These are phyloP conservation scores for Hystrix cristata DNA, from an alignment of 2,113 vertebrate species.

Conservation along the genomic window DNA sequence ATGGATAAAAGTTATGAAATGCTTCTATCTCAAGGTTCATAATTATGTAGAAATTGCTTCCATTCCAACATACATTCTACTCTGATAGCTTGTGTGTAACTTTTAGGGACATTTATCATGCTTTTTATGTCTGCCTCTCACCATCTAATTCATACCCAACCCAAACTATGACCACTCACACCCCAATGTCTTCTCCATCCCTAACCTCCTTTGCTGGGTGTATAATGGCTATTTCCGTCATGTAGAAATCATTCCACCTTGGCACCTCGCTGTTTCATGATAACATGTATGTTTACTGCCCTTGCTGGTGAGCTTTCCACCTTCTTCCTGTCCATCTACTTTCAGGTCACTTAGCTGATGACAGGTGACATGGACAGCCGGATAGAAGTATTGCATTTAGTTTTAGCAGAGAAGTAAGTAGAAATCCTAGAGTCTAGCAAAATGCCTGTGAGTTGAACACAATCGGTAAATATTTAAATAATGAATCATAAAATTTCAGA, in stretches of 20 bases:
- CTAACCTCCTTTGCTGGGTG: background rate
- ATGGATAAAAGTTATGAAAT: background rate
- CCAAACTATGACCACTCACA: background rate
- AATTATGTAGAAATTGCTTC: conserved; percentile 34
- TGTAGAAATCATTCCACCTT: conserved; percentile 23
- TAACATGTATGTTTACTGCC: no score
- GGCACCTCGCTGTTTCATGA: background rate
- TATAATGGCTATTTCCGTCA: background rate
- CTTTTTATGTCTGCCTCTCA: background rate
- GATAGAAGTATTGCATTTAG: background rate
- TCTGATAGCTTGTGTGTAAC: conserved; percentile 5
- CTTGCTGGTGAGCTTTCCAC: background rate
- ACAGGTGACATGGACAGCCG: background rate
- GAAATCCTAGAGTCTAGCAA: background rate
- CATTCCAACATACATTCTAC: background rate
- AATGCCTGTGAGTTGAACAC: background rate
- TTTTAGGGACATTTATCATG: conserved; percentile 1
- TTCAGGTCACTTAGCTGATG: background rate
- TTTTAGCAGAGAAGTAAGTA: conserved; percentile 27
- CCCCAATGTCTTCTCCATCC: background rate
- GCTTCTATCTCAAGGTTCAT: conserved; percentile 6
- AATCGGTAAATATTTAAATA: conserved; percentile 11
- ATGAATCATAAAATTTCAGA: conserved; percentile 25
- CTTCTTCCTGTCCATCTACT: background rate
- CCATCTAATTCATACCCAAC: background rate